Evolutionary conservation across 1,140 invertebrate genomes (phyloP).

Genomic region (Drosophila leontia): DNA sequence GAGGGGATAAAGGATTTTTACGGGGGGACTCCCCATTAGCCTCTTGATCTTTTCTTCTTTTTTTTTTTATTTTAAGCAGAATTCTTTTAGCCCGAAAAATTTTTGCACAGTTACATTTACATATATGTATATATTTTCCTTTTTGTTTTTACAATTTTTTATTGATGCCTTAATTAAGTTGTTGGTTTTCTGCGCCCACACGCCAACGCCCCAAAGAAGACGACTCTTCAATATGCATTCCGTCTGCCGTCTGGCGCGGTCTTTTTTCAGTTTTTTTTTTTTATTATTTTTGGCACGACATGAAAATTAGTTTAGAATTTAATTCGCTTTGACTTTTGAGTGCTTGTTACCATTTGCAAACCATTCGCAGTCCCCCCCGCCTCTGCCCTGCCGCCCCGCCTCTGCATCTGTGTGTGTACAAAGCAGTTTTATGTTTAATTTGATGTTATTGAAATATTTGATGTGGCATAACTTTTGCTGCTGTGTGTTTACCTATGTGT

Average conservation of each 20-base stretch:
- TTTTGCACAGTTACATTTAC: conserved; percentile 29
- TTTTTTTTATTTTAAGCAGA: not conserved
- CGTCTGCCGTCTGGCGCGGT: conserved; percentile 12
- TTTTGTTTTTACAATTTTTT: conserved; percentile 76
- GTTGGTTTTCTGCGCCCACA: conserved; percentile 51
- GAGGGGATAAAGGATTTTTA: conserved; percentile 63
- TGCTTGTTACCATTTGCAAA: conserved; percentile 79
- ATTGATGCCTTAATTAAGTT: conserved; percentile 82
- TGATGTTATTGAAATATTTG: conserved; percentile 69
- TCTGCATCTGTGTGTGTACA: not conserved
- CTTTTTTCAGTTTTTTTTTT: conserved; percentile 38
- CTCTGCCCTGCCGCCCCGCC: no score
- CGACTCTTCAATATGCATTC: conserved; percentile 29
- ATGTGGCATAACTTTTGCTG: conserved; percentile 48
- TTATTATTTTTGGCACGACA: conserved; percentile 83
- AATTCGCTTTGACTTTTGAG: conserved; percentile 82
- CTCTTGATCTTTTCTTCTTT: not conserved
- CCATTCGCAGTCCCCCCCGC: conserved; percentile 11
- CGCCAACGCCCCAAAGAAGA: conserved; percentile 17
- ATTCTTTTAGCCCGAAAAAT: conserved; percentile 13
- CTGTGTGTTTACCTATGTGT: conserved; percentile 22
- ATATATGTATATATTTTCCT: not conserved
- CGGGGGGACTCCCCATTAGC: conserved; percentile 55
- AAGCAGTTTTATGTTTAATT: conserved; percentile 50
- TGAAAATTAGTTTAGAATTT: conserved; percentile 83